Base-by-base conservation (phyloP, 2,797 vertebrate genomes). In the Hydrolagus colliei region DNA sequence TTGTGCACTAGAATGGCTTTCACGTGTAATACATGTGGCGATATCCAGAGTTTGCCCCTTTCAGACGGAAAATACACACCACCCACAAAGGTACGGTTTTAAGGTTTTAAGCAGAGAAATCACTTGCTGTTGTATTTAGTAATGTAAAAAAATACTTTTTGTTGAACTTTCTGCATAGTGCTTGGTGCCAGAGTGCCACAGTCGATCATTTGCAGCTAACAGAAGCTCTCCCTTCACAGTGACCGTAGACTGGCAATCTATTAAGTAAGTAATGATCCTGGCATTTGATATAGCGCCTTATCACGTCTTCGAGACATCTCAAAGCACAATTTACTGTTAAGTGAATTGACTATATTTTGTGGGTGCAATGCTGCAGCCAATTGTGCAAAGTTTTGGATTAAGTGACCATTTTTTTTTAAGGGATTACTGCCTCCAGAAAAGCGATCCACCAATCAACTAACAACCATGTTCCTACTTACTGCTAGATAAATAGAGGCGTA, bases 181-280 rank as follows among this genome's bases (percentile, higher is more conserved):
- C 89, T 90, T 93, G 63, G 88, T 94, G 88, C 91, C 93, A 0
- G 92, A 94, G 13, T 99, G 98, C 88, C 95, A 95, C 59, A 93
- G 96, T 78, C 94, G 92, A 18, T 94, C 95, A 7, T 98, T 99
- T 89, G 88, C 90, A 7, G 89, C 96, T 61, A 91, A 93, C 77
- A 93, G 94, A 86, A 95, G 93, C 89, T 98, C 97, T 89, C 94
- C 96, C 88, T 91, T 98, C 32, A 99, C 97, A 2, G 93, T 96
- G 18, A 98, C 98, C 0, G 94, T 97, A 76, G 97, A 99, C 93
- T 98, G 96, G 96, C 98, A 99, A 91, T 95, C 95, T 86, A 93
- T 99, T 88, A 99, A 98, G 98, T 98, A 94, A 92, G 95, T 88
- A 41, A 77, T 52, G 14, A 77, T 1, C 18, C 10, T 82, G 67